phyloP scores from a whole-genome alignment of 2,113 vertebrate genomes.

The Nesogale talazaci region DNA sequence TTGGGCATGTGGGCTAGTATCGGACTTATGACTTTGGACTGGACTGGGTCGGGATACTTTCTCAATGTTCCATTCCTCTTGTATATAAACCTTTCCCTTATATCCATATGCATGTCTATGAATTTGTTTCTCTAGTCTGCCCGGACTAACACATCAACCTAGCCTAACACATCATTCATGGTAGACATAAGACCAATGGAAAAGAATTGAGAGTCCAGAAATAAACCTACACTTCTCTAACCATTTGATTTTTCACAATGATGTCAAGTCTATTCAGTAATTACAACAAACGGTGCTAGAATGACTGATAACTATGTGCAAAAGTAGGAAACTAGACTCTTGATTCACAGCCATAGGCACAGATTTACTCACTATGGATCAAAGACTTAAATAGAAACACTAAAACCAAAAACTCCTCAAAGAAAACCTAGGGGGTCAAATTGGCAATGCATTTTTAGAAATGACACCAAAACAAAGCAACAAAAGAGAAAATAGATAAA shows the following conservation, averaged over 20 bases:
- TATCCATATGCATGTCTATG: too few relatives aligned
- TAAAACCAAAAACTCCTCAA: background rate
- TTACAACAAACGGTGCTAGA: background rate
- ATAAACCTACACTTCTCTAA: background rate
- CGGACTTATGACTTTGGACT: too few relatives aligned
- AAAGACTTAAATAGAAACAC: background rate
- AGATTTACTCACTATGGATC: background rate
- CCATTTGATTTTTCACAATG: background rate
- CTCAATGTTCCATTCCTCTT: too few relatives aligned
- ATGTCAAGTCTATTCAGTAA: background rate
- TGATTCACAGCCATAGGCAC: background rate
- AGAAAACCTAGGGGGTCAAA: background rate
- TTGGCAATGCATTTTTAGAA: background rate
- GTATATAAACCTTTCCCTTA: too few relatives aligned
- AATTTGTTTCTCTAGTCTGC: too few relatives aligned
- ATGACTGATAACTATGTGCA: too few relatives aligned
- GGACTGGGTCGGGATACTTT: too few relatives aligned
- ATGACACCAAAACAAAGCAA: background rate
- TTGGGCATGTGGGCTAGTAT: too few relatives aligned
- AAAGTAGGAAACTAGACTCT: background rate
- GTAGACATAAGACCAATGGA: background rate
- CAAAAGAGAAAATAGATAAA: background rate
- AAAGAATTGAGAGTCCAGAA: background rate
- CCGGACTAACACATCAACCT: too few relatives aligned
- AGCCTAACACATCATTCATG: too few relatives aligned